A percentile compares a stretch with the other conserved stretches of the same genome.
Conservation (phyloP, 64 coral and sea anemone species). For the Stichodactyla helianthus region DNA sequence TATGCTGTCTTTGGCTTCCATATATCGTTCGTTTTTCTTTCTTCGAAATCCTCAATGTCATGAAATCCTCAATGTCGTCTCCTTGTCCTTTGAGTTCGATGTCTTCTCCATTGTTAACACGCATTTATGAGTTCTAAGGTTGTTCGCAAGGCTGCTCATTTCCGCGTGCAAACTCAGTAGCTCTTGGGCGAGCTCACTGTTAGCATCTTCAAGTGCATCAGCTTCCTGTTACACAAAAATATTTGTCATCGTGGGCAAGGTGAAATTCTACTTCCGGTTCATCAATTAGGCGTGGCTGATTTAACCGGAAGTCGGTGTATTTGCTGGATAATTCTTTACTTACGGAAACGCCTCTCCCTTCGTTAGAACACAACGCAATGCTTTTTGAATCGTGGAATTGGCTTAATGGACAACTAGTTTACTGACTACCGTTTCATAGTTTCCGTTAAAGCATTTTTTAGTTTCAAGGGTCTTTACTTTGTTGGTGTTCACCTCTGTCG, state of each 20-base stretch:
- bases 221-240: conserved; percentile 9
- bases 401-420: not conserved
- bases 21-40: not conserved
- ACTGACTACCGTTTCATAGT: too few relatives aligned
- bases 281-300: not conserved
- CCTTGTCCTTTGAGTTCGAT: not conserved
- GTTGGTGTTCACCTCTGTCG: too few relatives aligned
- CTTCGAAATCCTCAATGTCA: not conserved
- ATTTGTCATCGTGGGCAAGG: not conserved
- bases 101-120: not conserved
- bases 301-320: not conserved
- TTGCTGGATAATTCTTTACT: not conserved
- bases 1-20: not conserved
- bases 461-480: too few relatives aligned
- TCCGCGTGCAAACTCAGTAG: not conserved
- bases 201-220: not conserved
- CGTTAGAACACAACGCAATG: not conserved
- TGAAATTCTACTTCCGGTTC: not conserved
- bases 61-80: not conserved
- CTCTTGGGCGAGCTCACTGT: not conserved
- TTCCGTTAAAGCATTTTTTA: too few relatives aligned
- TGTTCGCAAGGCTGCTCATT: not conserved
- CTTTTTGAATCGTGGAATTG: not conserved
- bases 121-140: not conserved
- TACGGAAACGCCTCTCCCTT: not conserved